A percentile compares a stretch with the other conserved stretches of the same genome.
These are phyloP conservation scores for Myiozetetes cayanensis DNA, from an alignment of 2,113 vertebrate species.

Conservation along the genomic window DNA sequence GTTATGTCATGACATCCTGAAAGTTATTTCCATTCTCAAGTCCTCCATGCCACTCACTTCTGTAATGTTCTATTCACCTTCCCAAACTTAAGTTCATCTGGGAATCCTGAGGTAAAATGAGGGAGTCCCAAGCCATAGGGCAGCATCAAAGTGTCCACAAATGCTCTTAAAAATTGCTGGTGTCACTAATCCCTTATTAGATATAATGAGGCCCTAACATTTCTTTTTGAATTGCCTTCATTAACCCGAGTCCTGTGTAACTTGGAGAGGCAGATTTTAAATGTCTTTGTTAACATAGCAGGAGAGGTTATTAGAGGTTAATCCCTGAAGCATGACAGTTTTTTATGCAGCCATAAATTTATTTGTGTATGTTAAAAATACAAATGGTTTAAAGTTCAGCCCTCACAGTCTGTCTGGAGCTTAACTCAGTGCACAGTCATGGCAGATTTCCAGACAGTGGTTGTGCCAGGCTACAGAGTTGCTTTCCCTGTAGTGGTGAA, in stretches of 20 bases:
- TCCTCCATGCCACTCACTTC: not conserved
- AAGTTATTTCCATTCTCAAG: not conserved
- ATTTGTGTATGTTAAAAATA: constrained; percentile 51
- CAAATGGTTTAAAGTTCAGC: constrained; percentile 57
- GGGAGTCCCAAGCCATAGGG: not conserved
- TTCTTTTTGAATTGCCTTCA: constrained; percentile 59
- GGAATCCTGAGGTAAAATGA: not conserved
- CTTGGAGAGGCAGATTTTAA: constrained; percentile 54
- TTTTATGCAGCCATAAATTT: constrained; percentile 61
- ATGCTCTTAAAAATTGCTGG: constrained; percentile 37
- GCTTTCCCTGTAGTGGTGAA: constrained; percentile 28
- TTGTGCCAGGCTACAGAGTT: constrained; percentile 42
- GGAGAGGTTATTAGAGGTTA: constrained; percentile 57
- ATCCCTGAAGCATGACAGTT: constrained; percentile 61
- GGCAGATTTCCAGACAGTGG: constrained; percentile 19
- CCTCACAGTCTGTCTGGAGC: constrained; percentile 41
- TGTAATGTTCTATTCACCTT: not conserved
- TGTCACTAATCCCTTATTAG: constrained; percentile 69
- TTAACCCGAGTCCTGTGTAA: constrained; percentile 47
- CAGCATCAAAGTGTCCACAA: constrained; percentile 55
- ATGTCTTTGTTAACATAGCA: constrained; percentile 61
- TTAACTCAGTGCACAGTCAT: constrained; percentile 48
- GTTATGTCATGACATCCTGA: not conserved
- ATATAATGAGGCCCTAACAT: constrained; percentile 59
- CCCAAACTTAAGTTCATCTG: not conserved